A percentile compares a stretch with the other conserved stretches of the same genome.
Conservation (phyloP, 2,113 vertebrate species). For the Thalassarche chlororhynchos region DNA sequence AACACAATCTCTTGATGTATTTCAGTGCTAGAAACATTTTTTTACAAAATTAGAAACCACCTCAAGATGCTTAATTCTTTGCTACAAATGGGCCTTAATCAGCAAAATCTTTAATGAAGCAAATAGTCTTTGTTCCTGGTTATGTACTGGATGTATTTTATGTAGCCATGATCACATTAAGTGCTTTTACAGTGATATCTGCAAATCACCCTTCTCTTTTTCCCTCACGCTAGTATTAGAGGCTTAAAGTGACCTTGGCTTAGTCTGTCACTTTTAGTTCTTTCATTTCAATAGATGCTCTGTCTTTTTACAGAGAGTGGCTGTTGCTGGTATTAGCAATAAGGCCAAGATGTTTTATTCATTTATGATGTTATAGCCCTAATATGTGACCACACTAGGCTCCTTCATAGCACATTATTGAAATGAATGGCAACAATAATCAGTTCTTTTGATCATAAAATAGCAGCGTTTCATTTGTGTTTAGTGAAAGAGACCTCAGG, state of each 20-base stretch:
- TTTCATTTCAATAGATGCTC: background rate
- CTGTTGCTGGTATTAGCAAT: constrained; percentile 2
- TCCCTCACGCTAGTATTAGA: background rate
- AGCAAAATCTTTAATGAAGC: background rate
- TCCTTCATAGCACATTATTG: background rate
- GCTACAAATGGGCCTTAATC: background rate
- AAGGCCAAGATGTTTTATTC: constrained; percentile 37
- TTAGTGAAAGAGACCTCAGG: background rate
- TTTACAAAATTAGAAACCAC: background rate
- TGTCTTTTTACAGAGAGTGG: constrained; percentile 1
- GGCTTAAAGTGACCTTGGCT: background rate
- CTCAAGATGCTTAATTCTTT: background rate
- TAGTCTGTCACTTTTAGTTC: background rate
- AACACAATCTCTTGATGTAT: background rate
- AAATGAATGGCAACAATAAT: background rate
- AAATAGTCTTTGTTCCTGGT: background rate
- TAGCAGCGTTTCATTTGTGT: background rate
- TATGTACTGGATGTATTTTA: background rate
- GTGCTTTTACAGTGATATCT: background rate
- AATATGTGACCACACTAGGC: background rate
- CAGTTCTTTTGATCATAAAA: background rate
- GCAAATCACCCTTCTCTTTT: background rate
- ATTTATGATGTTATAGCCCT: constrained; percentile 21
- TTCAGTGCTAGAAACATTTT: background rate
- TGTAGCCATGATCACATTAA: background rate